These are phyloP conservation scores for Plebejus melissa DNA, from an alignment of 2,888 invertebrate genomes.

Conservation along the genomic window DNA sequence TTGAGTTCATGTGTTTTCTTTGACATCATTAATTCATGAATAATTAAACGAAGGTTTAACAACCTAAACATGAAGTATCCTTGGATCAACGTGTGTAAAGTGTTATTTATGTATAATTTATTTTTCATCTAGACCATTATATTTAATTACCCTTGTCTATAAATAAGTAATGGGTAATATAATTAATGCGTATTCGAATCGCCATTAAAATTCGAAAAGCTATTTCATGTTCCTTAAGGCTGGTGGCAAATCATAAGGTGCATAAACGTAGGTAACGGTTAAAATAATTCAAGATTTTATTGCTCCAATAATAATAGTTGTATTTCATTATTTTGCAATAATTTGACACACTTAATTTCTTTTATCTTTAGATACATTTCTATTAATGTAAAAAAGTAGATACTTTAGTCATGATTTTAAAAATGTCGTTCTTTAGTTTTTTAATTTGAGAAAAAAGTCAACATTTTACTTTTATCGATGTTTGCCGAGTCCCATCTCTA, in stretches of 20 bases:
- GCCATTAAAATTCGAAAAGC: background rate
- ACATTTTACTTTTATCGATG: slow-evolving; percentile 50
- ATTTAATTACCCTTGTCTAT: slow-evolving; percentile 11
- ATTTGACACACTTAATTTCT: too few species aligned
- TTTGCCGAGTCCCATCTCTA: slow-evolving; percentile 46
- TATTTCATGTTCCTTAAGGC: background rate
- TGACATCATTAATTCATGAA: slow-evolving; percentile 6
- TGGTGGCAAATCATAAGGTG: background rate
- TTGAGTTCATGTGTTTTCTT: background rate
- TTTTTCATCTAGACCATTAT: background rate
- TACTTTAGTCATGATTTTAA: too few species aligned
- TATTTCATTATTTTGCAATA: background rate
- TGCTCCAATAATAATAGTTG: background rate
- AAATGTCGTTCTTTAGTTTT: too few species aligned
- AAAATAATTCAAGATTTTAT: background rate
- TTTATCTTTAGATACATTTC: too few species aligned
- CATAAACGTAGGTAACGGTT: background rate
- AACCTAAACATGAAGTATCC: background rate
- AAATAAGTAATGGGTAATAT: slow-evolving; percentile 2
- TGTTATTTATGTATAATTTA: background rate
- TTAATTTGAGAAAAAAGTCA: background rate
- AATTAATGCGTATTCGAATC: background rate
- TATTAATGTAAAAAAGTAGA: too few species aligned
- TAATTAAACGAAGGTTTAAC: background rate
- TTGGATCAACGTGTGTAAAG: background rate